Evolutionary conservation across 2,888 invertebrate species (phyloP).

Genomic region (Brachyptera putata): DNA sequence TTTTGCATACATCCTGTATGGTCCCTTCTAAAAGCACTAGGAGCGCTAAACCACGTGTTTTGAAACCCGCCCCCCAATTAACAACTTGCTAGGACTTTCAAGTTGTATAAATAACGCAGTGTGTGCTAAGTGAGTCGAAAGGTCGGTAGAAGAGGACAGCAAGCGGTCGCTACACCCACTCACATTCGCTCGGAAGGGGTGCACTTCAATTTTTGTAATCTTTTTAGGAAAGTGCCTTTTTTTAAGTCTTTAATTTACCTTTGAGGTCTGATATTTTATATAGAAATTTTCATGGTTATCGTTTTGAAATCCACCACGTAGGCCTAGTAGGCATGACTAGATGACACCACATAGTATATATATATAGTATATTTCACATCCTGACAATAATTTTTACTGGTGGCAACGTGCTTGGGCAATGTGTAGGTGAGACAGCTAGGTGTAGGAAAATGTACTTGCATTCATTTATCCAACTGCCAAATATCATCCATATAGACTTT

Average conservation of each 20-base stretch:
- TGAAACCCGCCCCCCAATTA: constrained; percentile 17
- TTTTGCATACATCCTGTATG: constrained; percentile 72
- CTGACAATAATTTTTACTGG: constrained; percentile 30
- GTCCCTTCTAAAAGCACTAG: constrained; percentile 45
- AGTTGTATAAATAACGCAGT: constrained; percentile 14
- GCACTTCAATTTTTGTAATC: constrained; percentile 26
- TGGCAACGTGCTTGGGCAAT: constrained; percentile 14
- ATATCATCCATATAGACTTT: not conserved
- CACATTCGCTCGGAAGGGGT: constrained; percentile 22
- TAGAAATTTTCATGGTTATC: constrained; percentile 14
- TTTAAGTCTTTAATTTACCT: constrained; percentile 11
- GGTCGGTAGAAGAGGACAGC: constrained; percentile 13
- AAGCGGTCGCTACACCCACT: constrained; percentile 8
- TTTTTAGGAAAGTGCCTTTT: constrained; percentile 30
- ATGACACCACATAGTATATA: too few relatives aligned
- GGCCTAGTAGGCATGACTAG: too few relatives aligned
- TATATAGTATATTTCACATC: constrained; percentile 19
- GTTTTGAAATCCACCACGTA: constrained; percentile 14
- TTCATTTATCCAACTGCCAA: constrained; percentile 7
- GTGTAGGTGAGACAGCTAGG: not conserved
- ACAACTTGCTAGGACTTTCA: constrained; percentile 18
- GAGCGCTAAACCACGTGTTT: not conserved
- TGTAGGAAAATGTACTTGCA: constrained; percentile 10
- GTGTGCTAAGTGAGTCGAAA: constrained; percentile 6
- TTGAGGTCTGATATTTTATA: constrained; percentile 9